Conservation (phyloP, 2,797 vertebrate species). For the Brachyrhaphis roseni region DNA sequence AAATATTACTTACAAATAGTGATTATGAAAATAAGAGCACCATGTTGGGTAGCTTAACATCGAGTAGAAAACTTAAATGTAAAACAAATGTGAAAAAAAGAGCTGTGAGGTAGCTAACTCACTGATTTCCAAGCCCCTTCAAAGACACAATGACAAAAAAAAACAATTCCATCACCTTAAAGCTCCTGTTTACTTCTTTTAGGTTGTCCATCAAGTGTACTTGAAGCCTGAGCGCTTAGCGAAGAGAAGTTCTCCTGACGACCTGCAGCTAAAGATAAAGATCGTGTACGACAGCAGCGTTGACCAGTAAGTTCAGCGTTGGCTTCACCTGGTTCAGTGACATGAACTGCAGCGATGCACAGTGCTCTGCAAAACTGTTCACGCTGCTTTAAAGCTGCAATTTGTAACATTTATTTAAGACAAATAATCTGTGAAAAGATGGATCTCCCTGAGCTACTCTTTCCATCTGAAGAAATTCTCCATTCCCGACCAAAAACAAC, state of each 20-base stretch:
- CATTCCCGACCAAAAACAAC: too few species aligned
- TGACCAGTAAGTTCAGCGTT: constrained; percentile 84
- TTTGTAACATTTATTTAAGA: not conserved
- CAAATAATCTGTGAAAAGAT: too few species aligned
- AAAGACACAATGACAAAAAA: too few species aligned
- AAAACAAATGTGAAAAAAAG: not conserved
- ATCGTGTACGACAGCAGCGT: constrained; percentile 91
- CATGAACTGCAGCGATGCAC: too few species aligned
- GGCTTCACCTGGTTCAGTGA: not conserved
- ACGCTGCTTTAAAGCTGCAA: not conserved
- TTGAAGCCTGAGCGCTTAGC: constrained; percentile 86
- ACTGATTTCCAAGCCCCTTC: not conserved
- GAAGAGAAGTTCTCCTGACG: constrained; percentile 85
- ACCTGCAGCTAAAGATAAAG: constrained; percentile 88
- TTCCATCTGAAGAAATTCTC: too few species aligned
- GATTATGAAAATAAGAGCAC: not conserved
- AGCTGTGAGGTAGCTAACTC: not conserved
- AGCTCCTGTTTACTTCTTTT: not conserved
- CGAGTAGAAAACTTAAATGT: not conserved
- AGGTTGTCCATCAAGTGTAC: constrained; percentile 89
- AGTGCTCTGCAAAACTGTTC: not conserved
- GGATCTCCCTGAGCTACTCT: too few species aligned
- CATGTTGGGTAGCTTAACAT: not conserved
- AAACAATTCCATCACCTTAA: not conserved
- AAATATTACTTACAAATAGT: not conserved